These are phyloP conservation scores for Meloidogyne exigua DNA, from an alignment of 1,140 invertebrate genomes.

Conservation along the genomic window DNA sequence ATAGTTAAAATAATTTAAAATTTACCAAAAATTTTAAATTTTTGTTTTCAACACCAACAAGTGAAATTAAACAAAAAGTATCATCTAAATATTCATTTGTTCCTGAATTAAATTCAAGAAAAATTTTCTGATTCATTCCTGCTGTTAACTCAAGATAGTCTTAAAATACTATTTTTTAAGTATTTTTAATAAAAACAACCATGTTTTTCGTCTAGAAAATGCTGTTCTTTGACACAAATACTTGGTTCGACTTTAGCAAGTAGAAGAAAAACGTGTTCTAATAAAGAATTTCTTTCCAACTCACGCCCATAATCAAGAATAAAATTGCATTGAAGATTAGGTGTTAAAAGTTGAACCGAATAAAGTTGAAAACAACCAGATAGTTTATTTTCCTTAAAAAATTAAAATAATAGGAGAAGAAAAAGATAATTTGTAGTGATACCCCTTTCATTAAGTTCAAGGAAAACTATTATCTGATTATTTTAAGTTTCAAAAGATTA, in stretches of 20 bases:
- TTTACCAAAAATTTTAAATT: conserved; percentile 49
- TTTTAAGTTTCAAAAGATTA: too few species aligned
- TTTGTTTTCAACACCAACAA: conserved; percentile 14
- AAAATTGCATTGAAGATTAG: conserved; percentile 25
- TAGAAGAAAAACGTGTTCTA: conserved; percentile 32
- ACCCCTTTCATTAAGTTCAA: too few species aligned
- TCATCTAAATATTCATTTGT: conserved; percentile 27
- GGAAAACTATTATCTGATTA: too few species aligned
- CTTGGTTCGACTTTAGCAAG: conserved; percentile 35
- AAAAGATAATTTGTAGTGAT: too few species aligned
- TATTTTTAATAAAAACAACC: background rate
- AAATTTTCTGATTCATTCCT: conserved; percentile 44
- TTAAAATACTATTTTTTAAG: background rate
- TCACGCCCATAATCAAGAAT: conserved; percentile 23
- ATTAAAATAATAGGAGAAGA: too few species aligned
- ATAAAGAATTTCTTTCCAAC: conserved; percentile 20
- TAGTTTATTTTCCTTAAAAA: conserved; percentile 9
- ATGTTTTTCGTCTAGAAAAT: background rate
- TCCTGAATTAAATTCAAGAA: conserved; percentile 38
- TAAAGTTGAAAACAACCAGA: conserved; percentile 27
- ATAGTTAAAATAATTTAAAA: conserved; percentile 6
- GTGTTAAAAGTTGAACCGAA: background rate
- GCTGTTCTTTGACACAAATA: conserved; percentile 11
- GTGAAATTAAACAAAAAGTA: conserved; percentile 25
- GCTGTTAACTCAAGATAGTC: conserved; percentile 24